Base-by-base conservation (phyloP, 64 coral and sea anemone species). In the Montipora capricornis region DNA sequence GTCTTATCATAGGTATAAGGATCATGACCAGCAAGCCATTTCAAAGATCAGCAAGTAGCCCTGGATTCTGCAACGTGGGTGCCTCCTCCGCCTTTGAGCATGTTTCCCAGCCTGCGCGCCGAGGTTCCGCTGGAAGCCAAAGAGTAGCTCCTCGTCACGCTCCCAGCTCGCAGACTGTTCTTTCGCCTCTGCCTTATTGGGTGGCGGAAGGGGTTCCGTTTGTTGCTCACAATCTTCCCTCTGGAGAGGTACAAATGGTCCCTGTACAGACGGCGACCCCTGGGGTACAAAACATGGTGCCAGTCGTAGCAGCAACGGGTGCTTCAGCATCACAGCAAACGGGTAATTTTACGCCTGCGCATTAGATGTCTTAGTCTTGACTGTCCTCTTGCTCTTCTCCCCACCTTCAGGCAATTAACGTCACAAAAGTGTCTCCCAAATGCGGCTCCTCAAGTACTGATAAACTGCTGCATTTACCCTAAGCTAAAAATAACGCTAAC, bases 21-120 rank as follows among this genome's bases (percentile, higher is more conserved):
- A 92, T 92, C 10, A 92, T 92, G 90, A 84, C 90, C 51, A 92
- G 77, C 73, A 92, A 84, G 19, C 58, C 82, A 75, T 85, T 92
- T 24, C 59, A 24, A 11, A 67, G 90, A 47, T 92, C 90, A 55
- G 76, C 71, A 24, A 92, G 90, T 14, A 92, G 90, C 29, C 90
- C 90, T 50, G 90, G 90, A 5, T n/a, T 85, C 10, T 70, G 82
- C 44, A 68, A 71, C 68, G 15, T 85, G 6, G 49, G 62, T 12
- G 29, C 44, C 47, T 85, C 82, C 12, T 64, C 82, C 9, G 82
- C 82, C 61, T 85, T 85, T 49, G 82, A 85, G 66, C 82, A 44
- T 12, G 64, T 85, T 4, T 69, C 82, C 16, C 69, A 71, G 49
- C 47, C 64, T 1, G 5, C 62, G 69, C 82, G 82, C 62, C 82